Evolutionary conservation across 1,140 invertebrate species (phyloP).

Genomic region (Hesperophylax magnus): DNA sequence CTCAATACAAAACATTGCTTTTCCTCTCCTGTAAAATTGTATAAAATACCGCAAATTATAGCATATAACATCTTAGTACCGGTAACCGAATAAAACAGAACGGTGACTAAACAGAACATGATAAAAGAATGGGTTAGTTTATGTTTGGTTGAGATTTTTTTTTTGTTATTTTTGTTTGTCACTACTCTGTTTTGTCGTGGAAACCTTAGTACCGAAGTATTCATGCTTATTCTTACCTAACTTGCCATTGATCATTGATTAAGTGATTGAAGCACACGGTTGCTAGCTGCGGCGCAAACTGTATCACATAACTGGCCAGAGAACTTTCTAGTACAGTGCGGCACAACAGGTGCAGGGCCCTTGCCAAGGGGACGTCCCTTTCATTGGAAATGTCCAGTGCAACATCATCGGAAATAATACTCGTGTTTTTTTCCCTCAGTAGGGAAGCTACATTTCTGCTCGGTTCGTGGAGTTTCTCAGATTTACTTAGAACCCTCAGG

Average conservation of each 20-base stretch:
- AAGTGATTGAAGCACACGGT: conserved; percentile 66
- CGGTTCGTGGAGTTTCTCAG: not conserved
- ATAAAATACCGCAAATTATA: too few relatives aligned
- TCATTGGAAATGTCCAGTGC: conserved; percentile 57
- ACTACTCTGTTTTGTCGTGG: too few relatives aligned
- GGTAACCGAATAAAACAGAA: too few relatives aligned
- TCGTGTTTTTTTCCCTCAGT: conserved; percentile 60
- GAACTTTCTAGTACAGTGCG: conserved; percentile 66
- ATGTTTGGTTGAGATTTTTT: too few relatives aligned
- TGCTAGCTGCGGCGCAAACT: conserved; percentile 64
- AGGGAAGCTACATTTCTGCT: too few relatives aligned
- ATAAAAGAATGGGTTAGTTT: too few relatives aligned
- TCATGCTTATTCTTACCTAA: conserved; percentile 61
- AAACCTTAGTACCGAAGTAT: too few relatives aligned
- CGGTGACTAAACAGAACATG: too few relatives aligned
- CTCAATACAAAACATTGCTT: too few relatives aligned
- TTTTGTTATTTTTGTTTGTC: too few relatives aligned
- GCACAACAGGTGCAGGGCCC: conserved; percentile 67
- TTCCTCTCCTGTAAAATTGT: too few relatives aligned
- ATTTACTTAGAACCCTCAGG: conserved; percentile 32
- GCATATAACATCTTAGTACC: too few relatives aligned
- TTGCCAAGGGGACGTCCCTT: conserved; percentile 66
- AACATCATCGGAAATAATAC: conserved; percentile 61
- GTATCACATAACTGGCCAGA: conserved; percentile 65
- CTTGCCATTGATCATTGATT: conserved; percentile 66